Conservation (phyloP, 23 tunicate genomes). For the Phallusia fumigata region DNA sequence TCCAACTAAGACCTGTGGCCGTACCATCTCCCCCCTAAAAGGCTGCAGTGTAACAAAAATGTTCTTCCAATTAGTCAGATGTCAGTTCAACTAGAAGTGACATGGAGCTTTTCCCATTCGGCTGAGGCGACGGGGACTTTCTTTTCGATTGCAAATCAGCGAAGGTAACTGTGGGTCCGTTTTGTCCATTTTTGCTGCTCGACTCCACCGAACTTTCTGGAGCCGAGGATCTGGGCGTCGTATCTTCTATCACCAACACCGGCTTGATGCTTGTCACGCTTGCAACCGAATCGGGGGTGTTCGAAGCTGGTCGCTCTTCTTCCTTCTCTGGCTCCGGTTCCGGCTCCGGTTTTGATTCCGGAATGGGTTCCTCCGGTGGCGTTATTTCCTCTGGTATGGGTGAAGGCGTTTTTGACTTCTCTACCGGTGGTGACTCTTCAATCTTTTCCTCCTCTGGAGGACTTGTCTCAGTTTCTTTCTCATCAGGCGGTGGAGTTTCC, state of each 20-base stretch:
- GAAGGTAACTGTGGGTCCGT: not conserved
- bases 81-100: not conserved
- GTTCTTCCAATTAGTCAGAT: not conserved
- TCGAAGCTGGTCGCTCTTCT: not conserved
- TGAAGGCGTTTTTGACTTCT: not conserved
- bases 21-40: too few species aligned
- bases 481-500: not conserved
- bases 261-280: conserved; percentile 2
- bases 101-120: not conserved
- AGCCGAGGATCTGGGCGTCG: not conserved
- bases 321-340: not conserved
- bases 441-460: not conserved
- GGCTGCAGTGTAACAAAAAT: too few species aligned
- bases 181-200: not conserved
- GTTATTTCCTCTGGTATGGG: not conserved
- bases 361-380: not conserved
- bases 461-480: not conserved
- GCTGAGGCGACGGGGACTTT: conserved; percentile 3
- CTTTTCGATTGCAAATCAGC: not conserved
- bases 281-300: not conserved
- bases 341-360: not conserved
- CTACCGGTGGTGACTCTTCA: not conserved
- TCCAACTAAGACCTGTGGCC: too few species aligned
- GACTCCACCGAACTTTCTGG: not conserved
- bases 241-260: not conserved